These are phyloP conservation scores for Hipposideros armiger DNA, from an alignment of 2,113 vertebrate genomes.

Conservation along the genomic window DNA sequence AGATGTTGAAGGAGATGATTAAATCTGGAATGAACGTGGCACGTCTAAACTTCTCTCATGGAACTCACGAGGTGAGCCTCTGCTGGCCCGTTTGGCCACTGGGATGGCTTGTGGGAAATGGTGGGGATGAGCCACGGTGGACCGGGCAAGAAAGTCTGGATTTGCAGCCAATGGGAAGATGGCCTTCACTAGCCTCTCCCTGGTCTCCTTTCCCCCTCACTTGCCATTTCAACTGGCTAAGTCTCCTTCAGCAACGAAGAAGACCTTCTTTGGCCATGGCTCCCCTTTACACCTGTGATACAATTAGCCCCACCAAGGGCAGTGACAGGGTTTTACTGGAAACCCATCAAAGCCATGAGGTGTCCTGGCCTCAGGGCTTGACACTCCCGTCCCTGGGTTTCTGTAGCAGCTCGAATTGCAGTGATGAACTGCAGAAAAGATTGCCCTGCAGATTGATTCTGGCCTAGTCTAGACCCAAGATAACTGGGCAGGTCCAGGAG, in stretches of 20 bases:
- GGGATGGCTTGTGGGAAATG: background rate
- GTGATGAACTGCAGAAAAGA: background rate
- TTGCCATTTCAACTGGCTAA: background rate
- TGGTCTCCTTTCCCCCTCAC: background rate
- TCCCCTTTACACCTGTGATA: background rate
- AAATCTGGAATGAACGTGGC: conserved; percentile 99
- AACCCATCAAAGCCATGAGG: background rate
- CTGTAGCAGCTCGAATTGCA: background rate
- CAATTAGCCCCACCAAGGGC: background rate
- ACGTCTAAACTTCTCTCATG: conserved; percentile 99
- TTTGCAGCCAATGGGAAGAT: background rate
- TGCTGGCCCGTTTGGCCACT: background rate
- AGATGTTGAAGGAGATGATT: conserved; percentile 96
- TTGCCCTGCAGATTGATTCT: background rate
- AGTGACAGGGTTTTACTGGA: background rate
- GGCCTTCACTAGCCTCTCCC: background rate
- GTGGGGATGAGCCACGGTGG: fast-evolving
- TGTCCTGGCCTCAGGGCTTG: background rate
- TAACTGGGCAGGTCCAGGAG: background rate
- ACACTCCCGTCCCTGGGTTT: background rate
- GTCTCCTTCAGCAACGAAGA: background rate
- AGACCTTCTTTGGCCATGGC: background rate
- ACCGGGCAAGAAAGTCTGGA: background rate
- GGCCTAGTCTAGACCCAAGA: background rate
- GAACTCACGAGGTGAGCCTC: conserved; percentile 94